phyloP scores from a whole-genome alignment of 2,888 invertebrate species.

The Scaptomyza reducta region DNA sequence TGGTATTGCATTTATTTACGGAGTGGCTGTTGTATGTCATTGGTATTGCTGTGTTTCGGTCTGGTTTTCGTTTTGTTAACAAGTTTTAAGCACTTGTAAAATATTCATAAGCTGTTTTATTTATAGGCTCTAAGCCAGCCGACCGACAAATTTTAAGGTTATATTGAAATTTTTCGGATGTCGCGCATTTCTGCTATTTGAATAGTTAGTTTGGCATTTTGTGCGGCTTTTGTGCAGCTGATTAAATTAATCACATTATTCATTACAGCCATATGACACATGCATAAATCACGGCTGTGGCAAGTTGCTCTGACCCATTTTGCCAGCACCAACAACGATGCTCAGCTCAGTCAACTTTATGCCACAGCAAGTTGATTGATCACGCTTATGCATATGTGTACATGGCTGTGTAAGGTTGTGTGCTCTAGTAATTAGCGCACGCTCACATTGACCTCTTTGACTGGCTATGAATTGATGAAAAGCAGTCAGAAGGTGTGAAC shows the following conservation, averaged over 20 bases:
- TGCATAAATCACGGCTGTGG: slow-evolving; percentile 55
- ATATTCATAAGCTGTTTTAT: slow-evolving; percentile 62
- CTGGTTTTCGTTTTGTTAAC: slow-evolving; percentile 40
- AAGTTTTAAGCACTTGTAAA: slow-evolving; percentile 69
- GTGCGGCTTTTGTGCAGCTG: slow-evolving; percentile 11
- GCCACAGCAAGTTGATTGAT: slow-evolving; percentile 56
- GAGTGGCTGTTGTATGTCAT: slow-evolving; percentile 13
- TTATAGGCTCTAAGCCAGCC: slow-evolving; percentile 13
- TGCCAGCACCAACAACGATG: slow-evolving; percentile 5
- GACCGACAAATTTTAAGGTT: slow-evolving; percentile 20
- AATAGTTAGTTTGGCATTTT: slow-evolving; percentile 18
- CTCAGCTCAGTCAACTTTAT: slow-evolving; percentile 13
- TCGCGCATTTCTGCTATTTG: slow-evolving; percentile 2
- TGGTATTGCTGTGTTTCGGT: slow-evolving; percentile 10
- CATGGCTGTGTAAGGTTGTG: neutral
- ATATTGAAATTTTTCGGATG: neutral
- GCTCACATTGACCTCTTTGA: slow-evolving; percentile 53
- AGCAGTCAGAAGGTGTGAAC: slow-evolving; percentile 18
- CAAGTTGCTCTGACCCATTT: slow-evolving; percentile 42
- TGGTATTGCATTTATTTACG: slow-evolving; percentile 72
- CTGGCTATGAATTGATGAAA: slow-evolving; percentile 62
- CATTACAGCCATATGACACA: slow-evolving; percentile 44
- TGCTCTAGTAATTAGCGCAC: slow-evolving; percentile 58
- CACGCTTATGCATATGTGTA: slow-evolving; percentile 8
- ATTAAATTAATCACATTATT: slow-evolving; percentile 59